These are phyloP conservation scores for Gymnothorax reevesii DNA, from an alignment of 2,797 vertebrate species.

Conservation along the genomic window DNA sequence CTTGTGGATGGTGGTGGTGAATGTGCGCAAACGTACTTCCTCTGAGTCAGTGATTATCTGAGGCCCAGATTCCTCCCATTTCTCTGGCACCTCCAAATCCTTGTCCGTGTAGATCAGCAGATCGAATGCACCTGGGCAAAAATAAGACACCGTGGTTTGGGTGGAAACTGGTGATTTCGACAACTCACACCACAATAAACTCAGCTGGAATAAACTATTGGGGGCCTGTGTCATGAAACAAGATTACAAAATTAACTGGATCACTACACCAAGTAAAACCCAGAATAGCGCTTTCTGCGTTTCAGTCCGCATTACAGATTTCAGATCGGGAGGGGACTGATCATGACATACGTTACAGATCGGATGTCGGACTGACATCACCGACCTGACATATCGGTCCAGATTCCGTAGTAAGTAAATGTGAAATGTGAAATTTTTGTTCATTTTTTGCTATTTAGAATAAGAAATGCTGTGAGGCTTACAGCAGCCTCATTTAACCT, in stretches of 20 bases:
- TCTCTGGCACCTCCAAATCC: constrained; percentile 86
- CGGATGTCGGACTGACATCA: no score
- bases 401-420: no score
- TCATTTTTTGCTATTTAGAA: no score
- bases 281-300: no score
- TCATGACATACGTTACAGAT: no score
- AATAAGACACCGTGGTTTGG: background rate
- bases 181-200: background rate
- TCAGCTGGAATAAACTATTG: background rate
- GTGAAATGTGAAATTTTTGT: no score
- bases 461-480: no score
- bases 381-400: no score
- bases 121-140: constrained; percentile 88
- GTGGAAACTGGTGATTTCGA: background rate
- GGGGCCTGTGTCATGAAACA: background rate
- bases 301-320: no score
- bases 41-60: constrained; percentile 91
- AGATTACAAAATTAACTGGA: background rate
- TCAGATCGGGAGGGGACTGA: no score
- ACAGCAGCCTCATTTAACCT: no score
- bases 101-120: constrained; percentile 95
- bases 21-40: constrained; percentile 91
- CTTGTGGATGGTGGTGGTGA: constrained; percentile 95
- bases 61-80: constrained; percentile 95
- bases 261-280: no score